These are phyloP conservation scores for Phania funesta DNA, from an alignment of 2,888 invertebrate genomes.

Conservation along the genomic window DNA sequence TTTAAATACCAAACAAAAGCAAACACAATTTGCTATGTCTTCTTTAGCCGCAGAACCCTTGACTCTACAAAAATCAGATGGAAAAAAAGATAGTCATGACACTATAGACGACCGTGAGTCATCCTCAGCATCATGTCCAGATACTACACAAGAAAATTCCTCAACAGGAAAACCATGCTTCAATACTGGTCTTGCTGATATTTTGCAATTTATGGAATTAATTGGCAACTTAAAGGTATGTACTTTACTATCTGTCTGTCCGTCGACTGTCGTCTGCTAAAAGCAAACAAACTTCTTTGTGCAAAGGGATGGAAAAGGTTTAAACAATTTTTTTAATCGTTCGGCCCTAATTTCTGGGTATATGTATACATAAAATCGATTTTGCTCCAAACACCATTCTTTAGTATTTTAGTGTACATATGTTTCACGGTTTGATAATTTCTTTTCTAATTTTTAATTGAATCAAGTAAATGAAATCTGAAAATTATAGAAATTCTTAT, in stretches of 20 bases:
- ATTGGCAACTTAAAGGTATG: slow-evolving; percentile 87
- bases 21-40: slow-evolving; percentile 76
- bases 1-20: slow-evolving; percentile 73
- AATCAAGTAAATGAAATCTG: too few species aligned
- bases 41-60: slow-evolving; percentile 76
- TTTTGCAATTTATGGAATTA: slow-evolving; percentile 85
- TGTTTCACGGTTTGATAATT: too few species aligned
- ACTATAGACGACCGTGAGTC: slow-evolving; percentile 53
- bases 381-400: too few species aligned
- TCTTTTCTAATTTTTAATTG: too few species aligned
- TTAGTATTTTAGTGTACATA: too few species aligned
- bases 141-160: slow-evolving; percentile 60
- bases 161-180: slow-evolving; percentile 76
- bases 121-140: slow-evolving; percentile 58
- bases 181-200: slow-evolving; percentile 76
- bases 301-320: too few species aligned
- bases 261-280: neutral
- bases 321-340: too few species aligned
- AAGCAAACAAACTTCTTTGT: neutral
- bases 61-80: slow-evolving; percentile 66
- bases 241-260: slow-evolving; percentile 10
- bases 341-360: too few species aligned
- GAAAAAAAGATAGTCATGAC: slow-evolving; percentile 56
- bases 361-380: too few species aligned
- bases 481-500: too few species aligned